Conservation (phyloP, 2,888 invertebrate genomes). For the Lasius fuliginosus region DNA sequence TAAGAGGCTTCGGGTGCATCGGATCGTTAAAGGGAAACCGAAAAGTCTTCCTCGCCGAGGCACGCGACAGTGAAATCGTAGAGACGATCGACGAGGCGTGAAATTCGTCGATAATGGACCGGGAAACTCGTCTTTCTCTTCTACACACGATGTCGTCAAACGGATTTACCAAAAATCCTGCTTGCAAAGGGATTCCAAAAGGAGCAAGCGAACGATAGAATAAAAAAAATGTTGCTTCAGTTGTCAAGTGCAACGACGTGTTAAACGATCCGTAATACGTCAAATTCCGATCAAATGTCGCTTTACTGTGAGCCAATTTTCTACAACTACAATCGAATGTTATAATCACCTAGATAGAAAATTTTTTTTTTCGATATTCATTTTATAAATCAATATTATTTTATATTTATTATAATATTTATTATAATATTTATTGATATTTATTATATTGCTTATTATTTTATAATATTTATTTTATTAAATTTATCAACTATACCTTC, state of each 20-base stretch:
- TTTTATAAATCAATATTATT: too few species aligned
- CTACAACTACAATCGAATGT: neutral
- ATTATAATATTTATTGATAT: too few species aligned
- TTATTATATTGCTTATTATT: too few species aligned
- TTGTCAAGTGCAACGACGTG: neutral
- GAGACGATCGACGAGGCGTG: slow-evolving; percentile 47
- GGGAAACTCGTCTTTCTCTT: neutral
- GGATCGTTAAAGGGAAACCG: slow-evolving; percentile 49
- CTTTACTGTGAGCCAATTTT: neutral
- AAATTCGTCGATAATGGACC: slow-evolving; percentile 54
- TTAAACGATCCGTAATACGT: slow-evolving; percentile 1
- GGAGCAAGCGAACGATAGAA: neutral
- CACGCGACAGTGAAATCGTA: slow-evolving; percentile 20
- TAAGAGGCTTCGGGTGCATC: slow-evolving; percentile 30
- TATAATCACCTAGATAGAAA: neutral
- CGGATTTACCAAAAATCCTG: slow-evolving; percentile 29
- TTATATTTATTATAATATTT: too few species aligned
- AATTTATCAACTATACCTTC: neutral
- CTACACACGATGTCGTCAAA: slow-evolving; percentile 20
- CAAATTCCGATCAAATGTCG: neutral
- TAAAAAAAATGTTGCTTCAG: neutral
- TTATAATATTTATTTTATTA: too few species aligned
- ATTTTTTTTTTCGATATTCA: neutral
- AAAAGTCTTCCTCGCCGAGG: slow-evolving; percentile 25
- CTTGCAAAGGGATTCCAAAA: slow-evolving; percentile 2